A percentile compares a stretch with the other conserved stretches of the same genome.
These are phyloP conservation scores for Planococcus citri DNA, from an alignment of 1,140 invertebrate genomes.

Conservation along the genomic window DNA sequence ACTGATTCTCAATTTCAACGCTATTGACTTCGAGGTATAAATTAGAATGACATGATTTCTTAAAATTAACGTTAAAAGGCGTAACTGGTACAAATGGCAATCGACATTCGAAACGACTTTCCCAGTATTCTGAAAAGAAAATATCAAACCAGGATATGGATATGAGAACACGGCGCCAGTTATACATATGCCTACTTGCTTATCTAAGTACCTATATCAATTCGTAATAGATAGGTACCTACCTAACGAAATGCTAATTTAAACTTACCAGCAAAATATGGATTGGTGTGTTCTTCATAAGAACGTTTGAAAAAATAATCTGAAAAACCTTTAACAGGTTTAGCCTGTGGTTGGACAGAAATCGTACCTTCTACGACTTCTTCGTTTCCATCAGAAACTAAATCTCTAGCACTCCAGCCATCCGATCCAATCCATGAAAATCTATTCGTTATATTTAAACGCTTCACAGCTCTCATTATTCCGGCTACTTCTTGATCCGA, in stretches of 20 bases:
- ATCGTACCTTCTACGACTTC: constrained; percentile 79
- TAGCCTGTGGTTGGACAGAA: constrained; percentile 79
- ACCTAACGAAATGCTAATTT: no score
- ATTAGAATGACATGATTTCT: constrained; percentile 49
- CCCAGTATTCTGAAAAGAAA: constrained; percentile 70
- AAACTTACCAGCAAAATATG: constrained; percentile 82
- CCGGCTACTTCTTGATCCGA: constrained; percentile 93
- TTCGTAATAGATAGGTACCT: no score
- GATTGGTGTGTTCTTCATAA: constrained; percentile 70
- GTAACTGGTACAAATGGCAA: constrained; percentile 63
- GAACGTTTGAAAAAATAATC: constrained; percentile 77
- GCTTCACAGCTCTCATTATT: constrained; percentile 77
- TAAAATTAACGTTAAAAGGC: constrained; percentile 67
- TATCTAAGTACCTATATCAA: no score
- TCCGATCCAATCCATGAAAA: constrained; percentile 94
- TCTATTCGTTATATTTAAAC: constrained; percentile 71
- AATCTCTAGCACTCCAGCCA: constrained; percentile 74
- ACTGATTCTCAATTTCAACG: constrained; percentile 55
- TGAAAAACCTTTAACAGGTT: constrained; percentile 72
- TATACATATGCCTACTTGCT: no score
- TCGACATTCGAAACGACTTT: constrained; percentile 73
- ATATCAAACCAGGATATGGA: no score
- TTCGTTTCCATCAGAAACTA: constrained; percentile 82
- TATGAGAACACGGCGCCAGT: no score
- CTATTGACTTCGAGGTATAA: not conserved